A percentile compares a stretch with the other conserved stretches of the same genome.
phyloP scores from a whole-genome alignment of 2,797 vertebrate species.

The Peromyscus attwateri region DNA sequence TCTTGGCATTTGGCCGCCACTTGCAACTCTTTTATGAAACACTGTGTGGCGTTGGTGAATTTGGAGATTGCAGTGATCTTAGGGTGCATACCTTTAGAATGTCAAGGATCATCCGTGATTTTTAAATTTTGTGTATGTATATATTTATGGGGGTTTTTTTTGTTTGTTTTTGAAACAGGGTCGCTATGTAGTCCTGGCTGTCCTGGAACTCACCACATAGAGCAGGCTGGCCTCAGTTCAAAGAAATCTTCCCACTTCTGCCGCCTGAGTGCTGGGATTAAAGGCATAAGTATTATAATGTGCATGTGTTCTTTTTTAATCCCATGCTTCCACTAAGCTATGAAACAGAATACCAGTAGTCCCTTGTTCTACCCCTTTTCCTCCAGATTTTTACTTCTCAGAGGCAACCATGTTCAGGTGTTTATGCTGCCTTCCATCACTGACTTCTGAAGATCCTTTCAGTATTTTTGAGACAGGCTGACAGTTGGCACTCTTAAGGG shows the following conservation, averaged over 20 bases:
- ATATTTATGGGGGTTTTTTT: neutral
- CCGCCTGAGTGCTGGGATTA: neutral
- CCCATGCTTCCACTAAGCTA: neutral
- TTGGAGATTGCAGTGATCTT: constrained; percentile 2
- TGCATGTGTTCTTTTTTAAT: constrained; percentile 25
- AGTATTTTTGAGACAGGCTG: neutral
- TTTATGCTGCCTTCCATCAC: neutral
- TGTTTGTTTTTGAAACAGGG: neutral
- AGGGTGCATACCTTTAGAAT: neutral
- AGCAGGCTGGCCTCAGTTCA: neutral
- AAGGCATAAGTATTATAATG: neutral
- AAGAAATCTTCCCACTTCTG: neutral
- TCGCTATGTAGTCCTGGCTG: neutral
- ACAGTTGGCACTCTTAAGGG: neutral
- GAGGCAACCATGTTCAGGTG: neutral
- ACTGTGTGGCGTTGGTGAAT: neutral
- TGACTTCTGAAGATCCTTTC: neutral
- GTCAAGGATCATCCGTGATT: neutral
- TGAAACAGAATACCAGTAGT: neutral
- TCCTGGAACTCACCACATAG: neutral
- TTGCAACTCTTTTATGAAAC: neutral
- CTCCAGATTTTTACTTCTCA: neutral
- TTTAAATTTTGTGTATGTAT: neutral
- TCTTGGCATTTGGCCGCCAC: neutral
- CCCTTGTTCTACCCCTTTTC: neutral